These are phyloP conservation scores for Desoria tigrina DNA, from an alignment of 2,888 invertebrate species.

Conservation along the genomic window DNA sequence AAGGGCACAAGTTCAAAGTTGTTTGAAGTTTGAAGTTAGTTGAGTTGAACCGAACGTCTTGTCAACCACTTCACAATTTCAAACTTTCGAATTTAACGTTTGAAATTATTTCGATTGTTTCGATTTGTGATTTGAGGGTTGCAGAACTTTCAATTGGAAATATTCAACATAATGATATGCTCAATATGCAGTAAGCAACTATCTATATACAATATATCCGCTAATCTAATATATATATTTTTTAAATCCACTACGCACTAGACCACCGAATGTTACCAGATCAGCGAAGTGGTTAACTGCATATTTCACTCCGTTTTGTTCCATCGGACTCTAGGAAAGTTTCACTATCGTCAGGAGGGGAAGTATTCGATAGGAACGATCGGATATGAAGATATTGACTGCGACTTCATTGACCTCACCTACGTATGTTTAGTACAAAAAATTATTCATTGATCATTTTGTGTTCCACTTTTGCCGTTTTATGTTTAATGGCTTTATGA, in stretches of 20 bases:
- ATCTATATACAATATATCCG: background rate
- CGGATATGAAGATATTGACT: constrained; percentile 94
- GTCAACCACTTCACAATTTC: too few relatives aligned
- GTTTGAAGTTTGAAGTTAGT: background rate
- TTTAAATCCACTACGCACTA: constrained; percentile 15
- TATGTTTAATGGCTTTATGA: too few relatives aligned
- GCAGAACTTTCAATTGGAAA: too few relatives aligned
- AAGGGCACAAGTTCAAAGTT: background rate
- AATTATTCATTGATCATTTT: constrained; percentile 21
- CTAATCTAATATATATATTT: background rate
- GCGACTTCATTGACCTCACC: constrained; percentile 96
- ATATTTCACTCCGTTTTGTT: constrained; percentile 90
- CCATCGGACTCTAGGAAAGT: constrained; percentile 87
- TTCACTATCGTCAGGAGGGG: constrained; percentile 88
- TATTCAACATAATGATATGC: background rate
- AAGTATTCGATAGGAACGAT: constrained; percentile 94
- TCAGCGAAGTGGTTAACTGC: constrained; percentile 87
- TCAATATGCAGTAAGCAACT: too few relatives aligned
- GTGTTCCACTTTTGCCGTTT: background rate
- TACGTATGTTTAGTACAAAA: constrained; percentile 66
- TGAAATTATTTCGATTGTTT: too few relatives aligned
- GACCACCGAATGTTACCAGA: constrained; percentile 81
- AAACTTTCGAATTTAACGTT: too few relatives aligned
- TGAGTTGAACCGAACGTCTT: too few relatives aligned
- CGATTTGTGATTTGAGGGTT: too few relatives aligned